Percentiles rank a stretch among this genome's conserved stretches.
These are phyloP conservation scores for Laupala kohalensis DNA, from an alignment of 1,140 invertebrate genomes.

Conservation along the genomic window DNA sequence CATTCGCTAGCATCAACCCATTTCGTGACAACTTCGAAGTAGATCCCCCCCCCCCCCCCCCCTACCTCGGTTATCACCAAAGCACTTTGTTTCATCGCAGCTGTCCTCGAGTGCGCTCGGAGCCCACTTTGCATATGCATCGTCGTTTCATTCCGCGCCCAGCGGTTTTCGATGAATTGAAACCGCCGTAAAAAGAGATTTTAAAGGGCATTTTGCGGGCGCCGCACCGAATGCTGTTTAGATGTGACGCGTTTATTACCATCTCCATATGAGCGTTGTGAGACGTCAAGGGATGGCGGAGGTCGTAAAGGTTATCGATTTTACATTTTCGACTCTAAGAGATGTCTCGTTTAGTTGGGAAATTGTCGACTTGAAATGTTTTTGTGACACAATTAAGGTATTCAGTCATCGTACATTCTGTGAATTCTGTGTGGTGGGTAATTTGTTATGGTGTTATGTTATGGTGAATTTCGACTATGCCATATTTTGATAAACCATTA, in stretches of 20 bases:
- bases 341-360: no score
- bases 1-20: no score
- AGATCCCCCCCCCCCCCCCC: not conserved
- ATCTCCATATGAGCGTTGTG: not conserved
- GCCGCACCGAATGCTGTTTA: not conserved
- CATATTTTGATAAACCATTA: no score
- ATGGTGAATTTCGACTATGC: no score
- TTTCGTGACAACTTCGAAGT: not conserved
- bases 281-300: not conserved
- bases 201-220: constrained; percentile 1
- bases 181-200: not conserved
- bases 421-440: no score
- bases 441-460: no score
- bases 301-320: not conserved
- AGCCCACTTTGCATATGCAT: not conserved
- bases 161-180: not conserved
- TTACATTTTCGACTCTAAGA: no score
- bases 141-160: not conserved
- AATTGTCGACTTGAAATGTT: no score
- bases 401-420: no score
- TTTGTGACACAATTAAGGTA: no score
- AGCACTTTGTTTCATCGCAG: not conserved
- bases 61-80: not conserved
- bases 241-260: not conserved
- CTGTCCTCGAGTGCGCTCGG: not conserved